phyloP scores from a whole-genome alignment of 2,797 vertebrate genomes.

The Remorina albescens region DNA sequence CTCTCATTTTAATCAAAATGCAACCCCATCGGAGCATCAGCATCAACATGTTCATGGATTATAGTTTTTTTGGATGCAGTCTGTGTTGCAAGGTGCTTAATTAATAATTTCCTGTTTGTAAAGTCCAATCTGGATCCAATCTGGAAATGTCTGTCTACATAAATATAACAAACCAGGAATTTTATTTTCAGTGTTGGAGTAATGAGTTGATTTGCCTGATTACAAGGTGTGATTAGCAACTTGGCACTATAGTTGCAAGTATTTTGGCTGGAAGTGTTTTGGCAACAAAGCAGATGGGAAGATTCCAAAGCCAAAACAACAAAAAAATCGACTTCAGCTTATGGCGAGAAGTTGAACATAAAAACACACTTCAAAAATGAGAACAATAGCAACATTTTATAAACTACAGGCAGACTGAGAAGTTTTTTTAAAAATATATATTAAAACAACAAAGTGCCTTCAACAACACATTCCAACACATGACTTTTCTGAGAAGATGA shows the following conservation, averaged over 20 bases:
- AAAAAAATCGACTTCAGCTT: conserved; percentile 37
- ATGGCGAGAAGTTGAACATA: conserved; percentile 29
- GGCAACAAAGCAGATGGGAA: conserved; percentile 28
- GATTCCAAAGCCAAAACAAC: conserved; percentile 33
- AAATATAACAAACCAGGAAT: neutral
- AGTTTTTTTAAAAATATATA: neutral
- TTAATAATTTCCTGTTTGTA: conserved; percentile 13
- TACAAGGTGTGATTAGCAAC: conserved; percentile 31
- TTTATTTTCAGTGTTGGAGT: conserved; percentile 9
- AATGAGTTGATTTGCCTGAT: conserved; percentile 31
- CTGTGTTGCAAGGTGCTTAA: conserved; percentile 24
- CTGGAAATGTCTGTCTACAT: neutral
- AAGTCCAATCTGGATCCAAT: neutral
- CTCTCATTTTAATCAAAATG: conserved; percentile 68
- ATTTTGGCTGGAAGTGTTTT: conserved; percentile 45
- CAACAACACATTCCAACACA: neutral
- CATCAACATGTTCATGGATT: conserved; percentile 53
- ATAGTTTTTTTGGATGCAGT: conserved; percentile 31
- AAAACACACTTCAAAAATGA: too few species aligned
- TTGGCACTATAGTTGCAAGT: conserved; percentile 18
- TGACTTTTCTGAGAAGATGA: neutral
- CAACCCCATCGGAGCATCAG: conserved; percentile 48
- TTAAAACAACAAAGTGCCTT: neutral
- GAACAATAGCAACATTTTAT: neutral
- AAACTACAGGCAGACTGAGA: neutral